Percentiles rank a stretch among this genome's conserved stretches.
Conservation (phyloP, 2,888 invertebrate genomes). For the Euclidia mi region DNA sequence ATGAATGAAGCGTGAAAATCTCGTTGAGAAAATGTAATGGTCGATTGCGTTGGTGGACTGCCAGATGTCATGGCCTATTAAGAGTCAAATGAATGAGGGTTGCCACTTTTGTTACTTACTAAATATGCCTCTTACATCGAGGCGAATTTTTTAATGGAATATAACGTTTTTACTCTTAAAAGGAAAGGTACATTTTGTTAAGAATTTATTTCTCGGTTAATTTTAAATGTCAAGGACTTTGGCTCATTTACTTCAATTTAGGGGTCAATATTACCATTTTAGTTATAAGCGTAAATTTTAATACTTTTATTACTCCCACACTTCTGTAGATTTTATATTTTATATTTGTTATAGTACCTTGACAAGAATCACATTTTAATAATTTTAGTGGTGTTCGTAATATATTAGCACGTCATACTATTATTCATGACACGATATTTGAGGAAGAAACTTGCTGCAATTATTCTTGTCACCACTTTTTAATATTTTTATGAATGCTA, state of each 20-base stretch:
- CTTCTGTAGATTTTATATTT: background rate
- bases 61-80: slow-evolving; percentile 59
- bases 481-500: background rate
- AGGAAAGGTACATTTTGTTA: background rate
- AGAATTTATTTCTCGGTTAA: background rate
- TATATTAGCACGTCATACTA: slow-evolving; percentile 16
- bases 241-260: too few relatives aligned
- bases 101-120: slow-evolving; percentile 34
- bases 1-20: slow-evolving; percentile 61
- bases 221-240: too few relatives aligned
- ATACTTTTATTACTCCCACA: too few relatives aligned
- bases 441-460: background rate
- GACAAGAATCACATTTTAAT: slow-evolving; percentile 11
- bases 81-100: slow-evolving; percentile 39
- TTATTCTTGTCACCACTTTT: too few relatives aligned
- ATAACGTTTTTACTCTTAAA: background rate
- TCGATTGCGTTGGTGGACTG: slow-evolving; percentile 55
- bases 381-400: slow-evolving; percentile 16
- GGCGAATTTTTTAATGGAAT: background rate
- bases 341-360: background rate
- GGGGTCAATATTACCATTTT: too few relatives aligned
- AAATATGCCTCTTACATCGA: background rate
- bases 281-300: too few relatives aligned
- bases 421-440: slow-evolving; percentile 20
- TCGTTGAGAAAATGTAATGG: slow-evolving; percentile 60